Evolutionary conservation across 2,113 vertebrate species (phyloP).

Genomic region (Butorides virescens): DNA sequence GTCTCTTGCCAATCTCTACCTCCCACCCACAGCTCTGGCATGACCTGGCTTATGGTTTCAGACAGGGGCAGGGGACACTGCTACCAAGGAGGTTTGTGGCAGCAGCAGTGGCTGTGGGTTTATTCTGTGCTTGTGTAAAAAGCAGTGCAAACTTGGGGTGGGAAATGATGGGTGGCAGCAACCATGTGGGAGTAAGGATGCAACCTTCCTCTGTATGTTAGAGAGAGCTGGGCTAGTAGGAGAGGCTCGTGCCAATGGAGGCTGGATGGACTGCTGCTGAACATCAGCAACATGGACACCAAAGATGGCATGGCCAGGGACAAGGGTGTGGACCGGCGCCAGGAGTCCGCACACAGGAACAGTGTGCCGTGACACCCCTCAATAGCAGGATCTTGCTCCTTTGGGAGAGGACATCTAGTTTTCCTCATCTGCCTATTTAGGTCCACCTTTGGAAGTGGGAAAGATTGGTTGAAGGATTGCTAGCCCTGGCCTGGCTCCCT

Average conservation of each 20-base stretch:
- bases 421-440: not conserved
- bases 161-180: not conserved
- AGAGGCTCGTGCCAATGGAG: accelerated
- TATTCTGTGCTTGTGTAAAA: not conserved
- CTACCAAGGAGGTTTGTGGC: not conserved
- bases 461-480: not conserved
- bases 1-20: not conserved
- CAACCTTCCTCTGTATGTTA: not conserved
- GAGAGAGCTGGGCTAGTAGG: not conserved
- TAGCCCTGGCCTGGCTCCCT: not conserved
- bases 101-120: not conserved
- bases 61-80: not conserved
- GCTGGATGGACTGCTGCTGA: not conserved
- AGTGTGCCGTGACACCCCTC: not conserved
- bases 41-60: not conserved
- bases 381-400: not conserved
- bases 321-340: no score
- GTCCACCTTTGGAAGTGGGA: not conserved
- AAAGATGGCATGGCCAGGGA: not conserved
- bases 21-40: not conserved
- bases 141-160: not conserved
- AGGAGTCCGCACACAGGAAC: not conserved
- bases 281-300: not conserved
- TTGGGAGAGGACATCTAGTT: not conserved
- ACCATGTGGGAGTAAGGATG: not conserved